phyloP scores from a whole-genome alignment of 1,140 invertebrate species.

The Drosophila pseudoobscura region DNA sequence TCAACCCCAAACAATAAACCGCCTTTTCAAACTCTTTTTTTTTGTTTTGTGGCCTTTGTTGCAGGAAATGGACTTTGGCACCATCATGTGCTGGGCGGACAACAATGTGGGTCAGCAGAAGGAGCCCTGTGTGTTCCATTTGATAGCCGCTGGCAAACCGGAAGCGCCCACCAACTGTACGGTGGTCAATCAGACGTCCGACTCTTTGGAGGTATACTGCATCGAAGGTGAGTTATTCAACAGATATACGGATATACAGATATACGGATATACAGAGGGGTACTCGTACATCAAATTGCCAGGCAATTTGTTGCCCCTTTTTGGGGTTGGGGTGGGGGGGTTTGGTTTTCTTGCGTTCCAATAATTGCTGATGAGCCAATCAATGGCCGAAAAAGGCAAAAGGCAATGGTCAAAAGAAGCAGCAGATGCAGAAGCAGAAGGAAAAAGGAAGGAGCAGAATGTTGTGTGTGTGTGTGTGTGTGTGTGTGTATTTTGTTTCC shows the following conservation, averaged over 20 bases:
- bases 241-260: conserved; percentile 5
- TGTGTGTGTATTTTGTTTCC: conserved; percentile 59
- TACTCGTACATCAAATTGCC: conserved; percentile 30
- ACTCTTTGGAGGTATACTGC: conserved; percentile 90
- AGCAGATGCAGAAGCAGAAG: background rate
- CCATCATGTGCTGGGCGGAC: conserved; percentile 87
- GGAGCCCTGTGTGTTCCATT: conserved; percentile 89
- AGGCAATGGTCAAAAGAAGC: conserved; percentile 2
- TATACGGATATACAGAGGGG: conserved; percentile 3
- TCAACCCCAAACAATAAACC: too few relatives aligned
- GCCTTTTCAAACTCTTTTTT: conserved; percentile 4
- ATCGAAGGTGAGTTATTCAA: conserved; percentile 84
- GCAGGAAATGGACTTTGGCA: conserved; percentile 88
- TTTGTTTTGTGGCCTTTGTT: conserved; percentile 16
- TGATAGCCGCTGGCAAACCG: conserved; percentile 90
- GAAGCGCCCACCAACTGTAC: conserved; percentile 92
- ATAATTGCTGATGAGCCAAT: conserved; percentile 80
- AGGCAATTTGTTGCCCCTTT: conserved; percentile 59
- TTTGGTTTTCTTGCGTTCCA: conserved; percentile 38
- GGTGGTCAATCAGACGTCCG: conserved; percentile 90
- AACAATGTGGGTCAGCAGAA: conserved; percentile 88
- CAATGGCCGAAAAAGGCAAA: conserved; percentile 54
- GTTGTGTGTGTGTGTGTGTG: conserved; percentile 30
- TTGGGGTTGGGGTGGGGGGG: background rate
- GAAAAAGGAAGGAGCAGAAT: conserved; percentile 4